phyloP scores from a whole-genome alignment of 2,888 invertebrate genomes.

The Drosophila borealis region DNA sequence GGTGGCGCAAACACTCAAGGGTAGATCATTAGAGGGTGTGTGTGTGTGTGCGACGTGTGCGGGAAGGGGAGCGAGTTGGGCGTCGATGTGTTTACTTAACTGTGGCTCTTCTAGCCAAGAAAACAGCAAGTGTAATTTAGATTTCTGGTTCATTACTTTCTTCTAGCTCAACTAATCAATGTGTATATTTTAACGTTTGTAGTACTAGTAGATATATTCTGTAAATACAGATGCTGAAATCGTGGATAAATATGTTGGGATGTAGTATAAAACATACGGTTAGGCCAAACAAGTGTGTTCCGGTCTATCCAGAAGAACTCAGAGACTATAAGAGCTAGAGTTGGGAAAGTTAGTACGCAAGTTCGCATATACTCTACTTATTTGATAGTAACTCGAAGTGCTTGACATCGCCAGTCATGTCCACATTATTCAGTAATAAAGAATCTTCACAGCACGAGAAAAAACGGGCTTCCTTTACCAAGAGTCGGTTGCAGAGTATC shows the following conservation, averaged over 20 bases:
- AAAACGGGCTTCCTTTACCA: no score
- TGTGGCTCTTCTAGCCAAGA: conserved; percentile 28
- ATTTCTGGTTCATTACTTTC: conserved; percentile 66
- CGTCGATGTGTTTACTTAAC: conserved; percentile 38
- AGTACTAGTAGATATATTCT: neutral
- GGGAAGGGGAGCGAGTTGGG: neutral
- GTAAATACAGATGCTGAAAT: neutral
- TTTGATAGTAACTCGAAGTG: no score
- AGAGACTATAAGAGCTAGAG: neutral
- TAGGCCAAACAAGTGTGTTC: neutral
- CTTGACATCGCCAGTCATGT: no score
- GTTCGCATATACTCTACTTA: no score
- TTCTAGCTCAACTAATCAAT: conserved; percentile 13
- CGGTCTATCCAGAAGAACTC: neutral
- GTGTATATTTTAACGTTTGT: neutral
- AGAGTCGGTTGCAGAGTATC: neutral
- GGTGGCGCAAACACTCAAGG: conserved; percentile 1
- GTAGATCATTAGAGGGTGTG: conserved; percentile 44
- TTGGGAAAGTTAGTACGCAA: neutral
- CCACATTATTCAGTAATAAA: no score
- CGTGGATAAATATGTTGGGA: no score
- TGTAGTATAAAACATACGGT: neutral
- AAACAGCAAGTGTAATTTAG: conserved; percentile 50
- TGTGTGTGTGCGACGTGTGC: neutral
- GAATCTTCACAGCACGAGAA: no score